Conservation (phyloP, 2,113 vertebrate species). For the Pseudorectes ferrugineus region DNA sequence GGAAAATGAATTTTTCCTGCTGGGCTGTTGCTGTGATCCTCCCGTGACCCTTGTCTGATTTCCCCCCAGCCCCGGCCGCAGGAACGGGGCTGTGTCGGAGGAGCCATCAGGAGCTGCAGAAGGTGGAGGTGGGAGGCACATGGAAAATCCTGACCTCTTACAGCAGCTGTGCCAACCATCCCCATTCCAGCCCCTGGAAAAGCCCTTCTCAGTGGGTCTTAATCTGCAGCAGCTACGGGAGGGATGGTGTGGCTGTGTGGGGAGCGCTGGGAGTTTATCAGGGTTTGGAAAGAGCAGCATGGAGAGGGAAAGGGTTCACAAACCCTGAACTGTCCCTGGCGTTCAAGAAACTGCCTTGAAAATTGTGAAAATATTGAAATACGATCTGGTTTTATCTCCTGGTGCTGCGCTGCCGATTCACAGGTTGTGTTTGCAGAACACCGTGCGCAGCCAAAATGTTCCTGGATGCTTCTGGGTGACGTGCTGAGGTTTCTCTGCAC, state of each 20-base stretch:
- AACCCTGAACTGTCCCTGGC: accelerated
- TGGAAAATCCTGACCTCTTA: neutral
- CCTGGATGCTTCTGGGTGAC: accelerated
- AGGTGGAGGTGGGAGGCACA: neutral
- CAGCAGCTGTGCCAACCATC: neutral
- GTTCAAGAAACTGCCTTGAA: neutral
- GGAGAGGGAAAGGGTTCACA: neutral
- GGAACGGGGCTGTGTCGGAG: neutral
- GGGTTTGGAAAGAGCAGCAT: neutral
- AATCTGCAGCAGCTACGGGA: neutral
- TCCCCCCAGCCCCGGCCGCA: neutral
- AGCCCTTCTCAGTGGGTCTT: neutral
- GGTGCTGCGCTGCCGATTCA: accelerated
- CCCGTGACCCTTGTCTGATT: neutral
- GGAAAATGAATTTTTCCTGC: neutral
- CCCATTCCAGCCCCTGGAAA: neutral
- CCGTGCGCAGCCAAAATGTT: accelerated
- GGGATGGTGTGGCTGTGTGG: neutral
- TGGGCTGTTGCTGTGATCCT: neutral
- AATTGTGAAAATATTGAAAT: neutral
- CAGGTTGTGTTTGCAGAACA: neutral
- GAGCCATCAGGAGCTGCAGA: neutral
- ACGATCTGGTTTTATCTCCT: neutral
- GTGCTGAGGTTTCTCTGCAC: neutral
- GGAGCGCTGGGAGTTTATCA: neutral